These are phyloP conservation scores for Exocentrus adspersus DNA, from an alignment of 2,888 invertebrate genomes.

Conservation along the genomic window DNA sequence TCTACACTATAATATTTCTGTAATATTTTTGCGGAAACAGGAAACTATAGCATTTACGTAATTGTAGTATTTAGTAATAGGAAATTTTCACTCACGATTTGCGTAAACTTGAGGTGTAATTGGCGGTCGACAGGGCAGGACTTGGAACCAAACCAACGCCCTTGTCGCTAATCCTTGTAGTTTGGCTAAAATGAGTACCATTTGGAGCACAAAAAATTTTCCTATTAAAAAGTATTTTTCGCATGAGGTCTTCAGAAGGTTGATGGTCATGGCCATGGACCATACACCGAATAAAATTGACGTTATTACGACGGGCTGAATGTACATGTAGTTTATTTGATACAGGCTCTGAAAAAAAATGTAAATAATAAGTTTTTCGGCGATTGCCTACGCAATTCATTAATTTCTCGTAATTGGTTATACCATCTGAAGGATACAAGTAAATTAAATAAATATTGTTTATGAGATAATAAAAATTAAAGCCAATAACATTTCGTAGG, in stretches of 20 bases:
- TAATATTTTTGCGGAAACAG: no score
- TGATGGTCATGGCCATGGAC: constrained; percentile 74
- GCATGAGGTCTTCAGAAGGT: constrained; percentile 64
- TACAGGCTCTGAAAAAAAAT: constrained; percentile 67
- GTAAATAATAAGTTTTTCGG: no score
- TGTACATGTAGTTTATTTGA: constrained; percentile 68
- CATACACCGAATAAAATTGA: constrained; percentile 77
- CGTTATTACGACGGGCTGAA: constrained; percentile 72
- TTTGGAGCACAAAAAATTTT: constrained; percentile 70
- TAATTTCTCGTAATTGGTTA: no score
- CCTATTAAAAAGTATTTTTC: constrained; percentile 61
- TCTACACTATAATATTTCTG: no score
- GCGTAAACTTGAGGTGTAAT: constrained; percentile 74
- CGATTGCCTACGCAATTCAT: no score
- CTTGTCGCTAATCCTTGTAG: constrained; percentile 72
- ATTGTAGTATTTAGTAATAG: no score
- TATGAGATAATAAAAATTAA: no score
- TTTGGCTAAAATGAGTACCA: constrained; percentile 75
- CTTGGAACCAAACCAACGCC: constrained; percentile 66
- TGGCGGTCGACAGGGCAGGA: constrained; percentile 72
- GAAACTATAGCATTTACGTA: no score
- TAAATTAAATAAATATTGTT: no score
- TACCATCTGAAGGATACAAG: no score
- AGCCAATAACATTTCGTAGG: no score
- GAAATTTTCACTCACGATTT: constrained; percentile 72